phyloP scores from a whole-genome alignment of 2,888 invertebrate species.

The Furcula furcula region DNA sequence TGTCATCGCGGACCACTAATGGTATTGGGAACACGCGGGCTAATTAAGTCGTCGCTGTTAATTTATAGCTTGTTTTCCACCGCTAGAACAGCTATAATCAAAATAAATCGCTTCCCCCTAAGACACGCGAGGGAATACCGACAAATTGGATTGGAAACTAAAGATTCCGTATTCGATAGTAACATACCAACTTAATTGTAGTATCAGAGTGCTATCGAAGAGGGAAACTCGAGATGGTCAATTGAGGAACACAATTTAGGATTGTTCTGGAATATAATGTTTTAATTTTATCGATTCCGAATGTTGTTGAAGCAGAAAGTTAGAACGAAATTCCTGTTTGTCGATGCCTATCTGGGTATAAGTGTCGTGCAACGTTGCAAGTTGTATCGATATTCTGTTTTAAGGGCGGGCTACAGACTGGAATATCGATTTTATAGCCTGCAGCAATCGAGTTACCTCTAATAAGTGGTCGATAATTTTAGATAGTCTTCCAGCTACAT shows the following conservation, averaged over 20 bases:
- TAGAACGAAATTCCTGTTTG: constrained; percentile 35
- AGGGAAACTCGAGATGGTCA: constrained; percentile 14
- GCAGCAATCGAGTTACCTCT: constrained; percentile 57
- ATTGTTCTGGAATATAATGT: constrained; percentile 25
- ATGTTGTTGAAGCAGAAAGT: constrained; percentile 22
- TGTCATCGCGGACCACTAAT: constrained; percentile 71
- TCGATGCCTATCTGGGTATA: constrained; percentile 38
- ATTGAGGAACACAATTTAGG: constrained; percentile 21
- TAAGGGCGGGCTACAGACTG: constrained; percentile 20
- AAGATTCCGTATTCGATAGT: constrained; percentile 51
- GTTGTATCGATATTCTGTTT: constrained; percentile 27
- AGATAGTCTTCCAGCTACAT: constrained; percentile 41
- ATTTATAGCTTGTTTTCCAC: constrained; percentile 75
- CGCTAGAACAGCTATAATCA: constrained; percentile 69
- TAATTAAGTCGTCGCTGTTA: constrained; percentile 76
- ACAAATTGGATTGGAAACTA: constrained; percentile 68
- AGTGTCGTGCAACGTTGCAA: constrained; percentile 26
- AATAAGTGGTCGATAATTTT: constrained; percentile 60
- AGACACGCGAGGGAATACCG: constrained; percentile 72
- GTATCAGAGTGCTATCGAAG: constrained; percentile 17
- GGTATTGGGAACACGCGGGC: constrained; percentile 69
- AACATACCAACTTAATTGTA: constrained; percentile 32
- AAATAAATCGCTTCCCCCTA: constrained; percentile 70
- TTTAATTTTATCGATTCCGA: constrained; percentile 25
- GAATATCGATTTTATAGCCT: constrained; percentile 44